Evolutionary conservation across 53 echinoderm and acorn worm species (phyloP).

Genomic region (Stichopus horrens): DNA sequence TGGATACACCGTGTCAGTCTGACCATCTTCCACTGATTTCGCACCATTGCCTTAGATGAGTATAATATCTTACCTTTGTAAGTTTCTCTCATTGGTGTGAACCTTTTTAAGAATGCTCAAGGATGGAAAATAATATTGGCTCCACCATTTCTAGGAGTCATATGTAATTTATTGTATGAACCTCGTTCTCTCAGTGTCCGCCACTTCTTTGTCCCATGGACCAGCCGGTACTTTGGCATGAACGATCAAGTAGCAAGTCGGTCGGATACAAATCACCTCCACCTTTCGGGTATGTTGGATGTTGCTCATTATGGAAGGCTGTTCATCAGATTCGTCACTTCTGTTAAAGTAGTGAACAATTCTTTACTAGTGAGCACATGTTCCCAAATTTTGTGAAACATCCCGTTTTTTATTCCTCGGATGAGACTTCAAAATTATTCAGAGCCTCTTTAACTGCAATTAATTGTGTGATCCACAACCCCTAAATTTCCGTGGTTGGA

Average conservation of each 20-base stretch:
- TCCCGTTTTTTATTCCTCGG: conserved; percentile 53
- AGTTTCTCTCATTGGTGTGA: conserved; percentile 44
- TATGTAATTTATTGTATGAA: no score
- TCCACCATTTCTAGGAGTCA: conserved; percentile 57
- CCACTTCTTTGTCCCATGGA: conserved; percentile 48
- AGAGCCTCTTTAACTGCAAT: conserved; percentile 42
- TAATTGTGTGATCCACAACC: conserved; percentile 52
- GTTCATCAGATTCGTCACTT: conserved; percentile 54
- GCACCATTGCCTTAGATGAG: no score
- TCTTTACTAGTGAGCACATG: conserved; percentile 49
- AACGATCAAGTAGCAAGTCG: conserved; percentile 19
- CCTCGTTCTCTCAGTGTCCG: no score
- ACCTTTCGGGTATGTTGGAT: conserved; percentile 54
- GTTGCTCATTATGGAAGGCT: conserved; percentile 50
- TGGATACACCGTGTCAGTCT: no score
- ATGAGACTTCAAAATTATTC: conserved; percentile 50
- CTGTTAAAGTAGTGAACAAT: conserved; percentile 51
- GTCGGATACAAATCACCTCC: conserved; percentile 48
- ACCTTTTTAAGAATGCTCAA: conserved; percentile 52
- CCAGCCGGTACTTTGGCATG: conserved; percentile 48
- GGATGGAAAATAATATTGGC: conserved; percentile 55
- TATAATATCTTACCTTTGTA: conserved; percentile 48
- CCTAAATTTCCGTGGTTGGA: conserved; percentile 49
- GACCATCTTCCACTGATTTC: no score
- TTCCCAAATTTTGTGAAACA: conserved; percentile 42